Evolutionary conservation across 2,797 vertebrate genomes (phyloP), one percentile per base, ranked within the genome.

Genomic region (Sternotherus odoratus): DNA sequence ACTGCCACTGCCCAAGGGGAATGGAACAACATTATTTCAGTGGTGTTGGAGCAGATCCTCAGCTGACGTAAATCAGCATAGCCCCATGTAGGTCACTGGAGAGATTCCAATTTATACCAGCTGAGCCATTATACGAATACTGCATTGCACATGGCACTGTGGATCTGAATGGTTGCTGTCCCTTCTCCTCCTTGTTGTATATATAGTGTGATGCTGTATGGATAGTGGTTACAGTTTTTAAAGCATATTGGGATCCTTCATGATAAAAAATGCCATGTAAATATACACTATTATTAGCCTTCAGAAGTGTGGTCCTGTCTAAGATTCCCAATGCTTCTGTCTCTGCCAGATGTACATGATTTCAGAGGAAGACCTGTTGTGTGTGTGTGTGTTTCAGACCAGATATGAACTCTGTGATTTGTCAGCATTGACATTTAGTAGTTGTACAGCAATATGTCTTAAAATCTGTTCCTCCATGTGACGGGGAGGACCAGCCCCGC

Each of bases 381-480:
- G 30, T 19, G 94, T 91, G 91, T 94, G 39, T 53, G 30, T 23
- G 94, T 90, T 92, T 94, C 39, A 93, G 94, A 89, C 12, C 19
- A 95, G 82, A 90, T 85, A 95, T 57, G 51, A 90, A 69, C 79
- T 94, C 83, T 95, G 77, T 94, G 90, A 94, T 96, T 95, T 96
- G 95, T 92, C 94, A 90, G 92, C 48, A 88, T 91, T 83, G 77
- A 96, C 90, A 94, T 94, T 95, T 89, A 91, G 82, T 77, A 91
- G 81, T 91, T 94, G 69, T 91, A 93, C 50, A 85, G 86, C 77
- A 97, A 90, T 95, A 97, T 95, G 92, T 90, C 96, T 96, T 96
- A 91, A 96, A 97, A 95, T 96, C 95, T 87, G 89, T 94, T 95
- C 93, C 84, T 92, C 80, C 80, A n/a, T n/a, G n/a, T n/a, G n/a